Conservation (phyloP, 2,113 vertebrate species). For the Penelope pileata region DNA sequence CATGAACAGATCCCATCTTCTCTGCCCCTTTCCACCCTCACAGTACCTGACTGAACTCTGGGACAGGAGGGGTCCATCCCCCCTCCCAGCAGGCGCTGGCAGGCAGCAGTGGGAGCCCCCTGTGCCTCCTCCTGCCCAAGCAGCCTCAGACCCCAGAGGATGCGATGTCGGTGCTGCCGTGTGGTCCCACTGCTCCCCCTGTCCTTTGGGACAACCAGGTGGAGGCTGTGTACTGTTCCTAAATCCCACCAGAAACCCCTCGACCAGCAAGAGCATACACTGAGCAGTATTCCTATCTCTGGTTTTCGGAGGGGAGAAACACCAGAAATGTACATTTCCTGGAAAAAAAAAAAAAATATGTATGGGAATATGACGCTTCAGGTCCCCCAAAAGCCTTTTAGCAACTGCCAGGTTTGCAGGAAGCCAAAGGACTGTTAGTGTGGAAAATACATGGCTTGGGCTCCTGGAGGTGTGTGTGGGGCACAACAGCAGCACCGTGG, state of each 20-base stretch:
- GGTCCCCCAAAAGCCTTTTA: neutral
- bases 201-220: neutral
- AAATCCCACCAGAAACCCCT: neutral
- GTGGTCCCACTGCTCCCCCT: neutral
- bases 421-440: neutral
- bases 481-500: accelerated
- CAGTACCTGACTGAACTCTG: accelerated
- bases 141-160: neutral
- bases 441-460: neutral
- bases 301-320: neutral
- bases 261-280: neutral
- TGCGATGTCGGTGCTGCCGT: neutral
- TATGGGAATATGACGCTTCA: neutral
- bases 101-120: neutral
- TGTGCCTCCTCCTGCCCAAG: neutral
- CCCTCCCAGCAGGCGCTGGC: neutral
- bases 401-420: neutral
- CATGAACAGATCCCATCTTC: neutral
- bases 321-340: neutral
- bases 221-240: neutral
- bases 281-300: neutral
- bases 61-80: neutral
- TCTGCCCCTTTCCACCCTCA: neutral
- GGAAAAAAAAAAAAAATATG: too few relatives aligned
- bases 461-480: neutral